Evolutionary conservation across 2,113 vertebrate genomes (phyloP), one percentile per base, ranked within the genome.

Genomic region (Neoarius graeffei): DNA sequence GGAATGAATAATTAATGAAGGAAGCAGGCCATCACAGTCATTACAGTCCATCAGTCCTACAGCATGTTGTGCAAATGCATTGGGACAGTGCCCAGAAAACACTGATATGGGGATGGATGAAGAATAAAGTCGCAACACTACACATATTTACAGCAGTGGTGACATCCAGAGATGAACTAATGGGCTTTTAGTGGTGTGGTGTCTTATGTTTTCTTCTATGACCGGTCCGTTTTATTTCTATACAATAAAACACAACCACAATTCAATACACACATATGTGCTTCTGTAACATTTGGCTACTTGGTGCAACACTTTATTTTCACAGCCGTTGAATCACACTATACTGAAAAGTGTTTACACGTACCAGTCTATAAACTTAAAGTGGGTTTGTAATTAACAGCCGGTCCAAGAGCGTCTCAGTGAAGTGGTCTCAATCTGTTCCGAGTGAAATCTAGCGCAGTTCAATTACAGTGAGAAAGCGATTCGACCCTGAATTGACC

Each of bases 301-400:
- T 20, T 48, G 19, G 35, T 69, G 0, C 5, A 19, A 19, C 30
- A 71, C 19, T 74, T 74, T 74, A 9, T 48, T 76, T 76, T 23
- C 73, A 76, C 73, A 76, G 20, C 42, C 20, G 0, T 48, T 20
- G 19, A 48, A 76, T 74, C 71, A 74, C 74, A 77, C 74, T 25
- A 52, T n/a, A 25, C 23, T 77, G 50, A n/a, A 52, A 77, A 77
- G 7, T 20, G 69, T 73, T 50, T 50, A 20, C 74, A 50, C 25
- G 8, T 76, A 5, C 48, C 13, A 48, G 10, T 23, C 73, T 76
- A 52, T 35, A 50, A 50, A 50, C 74, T 14, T 13, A 23, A 23
- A 76, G 73, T 73, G 30, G 69, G 71, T 50, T 48, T 74, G 71
- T 48, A 74, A 74, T 50, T 50, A 77, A 71, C 67, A 71, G 27